Percentiles rank a stretch among this genome's conserved stretches.
phyloP scores from a whole-genome alignment of 2,888 invertebrate species.

The Campopleginae sp. region DNA sequence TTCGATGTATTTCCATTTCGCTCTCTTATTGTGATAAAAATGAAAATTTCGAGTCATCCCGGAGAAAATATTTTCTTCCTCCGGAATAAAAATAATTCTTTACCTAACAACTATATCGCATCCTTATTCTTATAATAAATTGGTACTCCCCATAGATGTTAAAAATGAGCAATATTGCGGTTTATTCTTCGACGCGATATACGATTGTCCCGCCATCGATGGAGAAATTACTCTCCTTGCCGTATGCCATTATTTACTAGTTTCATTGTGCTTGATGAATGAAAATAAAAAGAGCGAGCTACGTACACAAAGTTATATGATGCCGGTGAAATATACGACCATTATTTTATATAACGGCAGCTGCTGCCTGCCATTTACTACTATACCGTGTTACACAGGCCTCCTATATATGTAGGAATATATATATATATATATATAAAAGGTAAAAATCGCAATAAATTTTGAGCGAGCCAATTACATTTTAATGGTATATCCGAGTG shows the following conservation, averaged over 20 bases:
- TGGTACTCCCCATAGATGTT: neutral
- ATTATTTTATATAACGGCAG: constrained; percentile 53
- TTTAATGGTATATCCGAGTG: too few relatives aligned
- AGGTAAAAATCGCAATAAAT: too few relatives aligned
- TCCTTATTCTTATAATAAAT: neutral
- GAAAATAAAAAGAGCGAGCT: neutral
- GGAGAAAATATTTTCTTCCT: neutral
- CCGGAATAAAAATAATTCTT: neutral
- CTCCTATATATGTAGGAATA: too few relatives aligned
- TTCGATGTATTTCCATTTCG: neutral
- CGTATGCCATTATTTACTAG: neutral
- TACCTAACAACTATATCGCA: neutral
- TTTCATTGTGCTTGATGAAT: neutral
- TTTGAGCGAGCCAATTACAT: too few relatives aligned
- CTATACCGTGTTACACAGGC: too few relatives aligned
- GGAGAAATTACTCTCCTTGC: neutral
- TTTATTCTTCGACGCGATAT: neutral
- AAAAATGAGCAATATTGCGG: neutral
- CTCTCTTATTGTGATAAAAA: neutral
- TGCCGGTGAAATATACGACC: constrained; percentile 34
- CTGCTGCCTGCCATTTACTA: too few relatives aligned
- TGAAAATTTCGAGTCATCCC: neutral
- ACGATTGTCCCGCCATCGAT: neutral
- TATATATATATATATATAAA: too few relatives aligned
- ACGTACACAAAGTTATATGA: constrained; percentile 55